Evolutionary conservation across 2,113 vertebrate genomes (phyloP), one percentile per base, ranked within the genome.

Genomic region (Excalfactoria chinensis): DNA sequence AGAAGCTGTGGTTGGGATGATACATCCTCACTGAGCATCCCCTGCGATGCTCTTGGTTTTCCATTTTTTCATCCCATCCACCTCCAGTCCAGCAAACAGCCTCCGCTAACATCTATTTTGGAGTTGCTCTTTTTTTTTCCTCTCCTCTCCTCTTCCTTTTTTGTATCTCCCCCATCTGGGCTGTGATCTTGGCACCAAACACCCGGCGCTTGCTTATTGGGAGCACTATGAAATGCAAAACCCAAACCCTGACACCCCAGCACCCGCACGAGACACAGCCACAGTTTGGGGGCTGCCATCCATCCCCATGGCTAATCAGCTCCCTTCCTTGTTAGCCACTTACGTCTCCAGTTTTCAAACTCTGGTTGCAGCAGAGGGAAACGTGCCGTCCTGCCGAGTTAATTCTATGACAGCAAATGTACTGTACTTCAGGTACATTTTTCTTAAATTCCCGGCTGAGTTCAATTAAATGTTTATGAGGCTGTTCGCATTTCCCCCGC

Each of bases 361-460:
- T 72, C 90, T 25, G 77, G 13, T 94, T 91, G 91, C 86, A 69
- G 68, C 35, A 79, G 95, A 89, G 90, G 94, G 84, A 95, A 96
- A 96, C 68, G 63, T 5, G 5, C 93, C 2, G 32, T 87, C 97
- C 96, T 46, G 94, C 94, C 1, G 87, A 91, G 97, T 88, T 97
- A 96, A 98, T 96, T 97, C 97, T 74, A 86, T 49, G 81, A 37
- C 84, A 93, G 95, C 95, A 97, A 95, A 95, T 85, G 92, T 93
- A 97, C 98, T 97, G 78, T 98, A 99, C 98, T 98, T 99, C 98
- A 89, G 99, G 99, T 98, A 98, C 98, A 98, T 99, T 99, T 98
- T 98, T 98, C 98, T 98, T 98, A 98, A 99, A 99, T 98, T 99
- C 99, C 96, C 97, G 97, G 95, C 98, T 98, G 98, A 99, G 98